A percentile compares a stretch with the other conserved stretches of the same genome.
These are phyloP conservation scores for Melanerpes formicivorus DNA, from an alignment of 2,113 vertebrate species.

Conservation along the genomic window DNA sequence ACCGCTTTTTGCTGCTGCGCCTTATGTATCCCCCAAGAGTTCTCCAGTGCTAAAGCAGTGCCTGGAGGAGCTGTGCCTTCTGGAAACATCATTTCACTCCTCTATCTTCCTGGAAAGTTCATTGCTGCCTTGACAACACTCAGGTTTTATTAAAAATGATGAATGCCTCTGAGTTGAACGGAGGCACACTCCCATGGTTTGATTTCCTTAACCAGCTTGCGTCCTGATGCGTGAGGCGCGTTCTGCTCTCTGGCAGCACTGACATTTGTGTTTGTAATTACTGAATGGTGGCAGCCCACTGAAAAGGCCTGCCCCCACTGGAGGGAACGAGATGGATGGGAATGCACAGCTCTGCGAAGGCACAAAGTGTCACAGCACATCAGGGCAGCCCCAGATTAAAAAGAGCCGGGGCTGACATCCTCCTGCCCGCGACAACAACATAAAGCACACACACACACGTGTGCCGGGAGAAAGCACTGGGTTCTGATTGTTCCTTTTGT, in stretches of 20 bases:
- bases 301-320: conserved; percentile 27
- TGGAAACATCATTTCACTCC: conserved; percentile 25
- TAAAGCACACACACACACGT: too few relatives aligned
- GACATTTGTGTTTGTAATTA: conserved; percentile 76
- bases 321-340: neutral
- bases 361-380: neutral
- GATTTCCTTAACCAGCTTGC: conserved; percentile 50
- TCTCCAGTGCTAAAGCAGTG: neutral
- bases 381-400: neutral
- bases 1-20: neutral
- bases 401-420: neutral
- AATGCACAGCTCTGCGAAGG: neutral
- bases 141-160: conserved; percentile 72
- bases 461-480: too few relatives aligned
- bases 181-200: neutral
- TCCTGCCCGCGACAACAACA: neutral
- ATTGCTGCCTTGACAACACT: conserved; percentile 48
- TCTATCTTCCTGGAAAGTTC: conserved; percentile 54
- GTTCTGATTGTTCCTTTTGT: conserved; percentile 25
- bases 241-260: conserved; percentile 57
- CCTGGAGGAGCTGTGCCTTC: conserved; percentile 26
- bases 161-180: conserved; percentile 69
- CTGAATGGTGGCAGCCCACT: conserved; percentile 50
- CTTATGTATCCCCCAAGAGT: neutral
- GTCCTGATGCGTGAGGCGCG: conserved; percentile 70